These are phyloP conservation scores for Pantherophis guttatus DNA, from an alignment of 2,113 vertebrate genomes.

Conservation along the genomic window DNA sequence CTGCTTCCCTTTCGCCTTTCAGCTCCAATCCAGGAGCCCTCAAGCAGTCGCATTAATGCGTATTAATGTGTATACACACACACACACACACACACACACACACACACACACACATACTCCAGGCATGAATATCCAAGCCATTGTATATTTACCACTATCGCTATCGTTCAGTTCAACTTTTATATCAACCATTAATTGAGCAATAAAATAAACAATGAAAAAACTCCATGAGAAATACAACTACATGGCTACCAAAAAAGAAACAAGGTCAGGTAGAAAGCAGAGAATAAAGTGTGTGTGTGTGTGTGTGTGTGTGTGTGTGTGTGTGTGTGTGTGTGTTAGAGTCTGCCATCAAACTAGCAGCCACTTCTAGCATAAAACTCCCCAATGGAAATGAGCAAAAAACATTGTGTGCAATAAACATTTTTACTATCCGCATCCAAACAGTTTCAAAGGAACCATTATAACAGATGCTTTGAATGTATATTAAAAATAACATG, in stretches of 20 bases:
- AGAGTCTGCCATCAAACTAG: not conserved
- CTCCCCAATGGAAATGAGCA: conserved; percentile 1
- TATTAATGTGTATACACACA: too few species aligned
- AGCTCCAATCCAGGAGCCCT: too few species aligned
- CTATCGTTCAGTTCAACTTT: not conserved
- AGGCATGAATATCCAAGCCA: not conserved
- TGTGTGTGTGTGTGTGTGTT: too few species aligned
- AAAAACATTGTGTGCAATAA: conserved; percentile 30
- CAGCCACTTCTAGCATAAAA: not conserved
- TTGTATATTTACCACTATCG: not conserved
- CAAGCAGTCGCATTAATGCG: too few species aligned
- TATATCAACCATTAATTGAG: not conserved
- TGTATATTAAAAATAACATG: not conserved
- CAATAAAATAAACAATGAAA: not conserved
- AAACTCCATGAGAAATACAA: not conserved
- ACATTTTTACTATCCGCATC: conserved; percentile 21
- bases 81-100: too few species aligned
- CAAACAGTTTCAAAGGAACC: conserved; percentile 48
- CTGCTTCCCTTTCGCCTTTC: too few species aligned
- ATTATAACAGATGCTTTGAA: conserved; percentile 47
- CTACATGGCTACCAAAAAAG: not conserved
- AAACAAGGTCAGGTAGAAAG: not conserved
- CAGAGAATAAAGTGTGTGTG: not conserved
- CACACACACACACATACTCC: too few species aligned
- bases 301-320: too few species aligned